Evolutionary conservation across 2,888 invertebrate genomes (phyloP), one percentile per base, ranked within the genome.

Genomic region (Lycocerus yunnanus): DNA sequence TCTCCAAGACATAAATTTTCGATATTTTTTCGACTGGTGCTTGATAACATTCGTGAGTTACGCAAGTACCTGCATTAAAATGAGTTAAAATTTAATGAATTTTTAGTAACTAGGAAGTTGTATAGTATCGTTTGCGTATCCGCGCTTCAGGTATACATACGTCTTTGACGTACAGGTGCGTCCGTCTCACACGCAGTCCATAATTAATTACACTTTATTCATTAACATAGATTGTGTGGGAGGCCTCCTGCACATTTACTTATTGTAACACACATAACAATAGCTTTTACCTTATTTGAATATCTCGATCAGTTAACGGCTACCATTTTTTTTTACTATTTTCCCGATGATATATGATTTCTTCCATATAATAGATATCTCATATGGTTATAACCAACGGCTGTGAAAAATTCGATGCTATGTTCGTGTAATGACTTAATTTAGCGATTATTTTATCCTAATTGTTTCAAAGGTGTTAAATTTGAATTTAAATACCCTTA

Each of bases 211-310:
- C 75, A 60, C 75, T 72, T 68, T 71, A 68, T 75, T 77, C 77
- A 77, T 77, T 77, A 77, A 74, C 77, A 77, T 77, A 77, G 77
- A 71, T 63, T 72, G 75, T 71, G 77, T 77, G 77, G 77, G 75
- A 77, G 77, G 77, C 77, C 73, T 60, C 75, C 77, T 77, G 75
- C 77, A 77, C 77, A 72, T 77, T 77, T 75, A 69, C 77, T 75
- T 73, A 75, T 71, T 75, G 27, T 72, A 68, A 58, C 67, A 61
- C 70, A 73, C 68, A 43, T 43, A 73, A 76, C 76, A 76, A 76
- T 76, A 71, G 76, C 73, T 71, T 70, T 71, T 63, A 68, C 75
- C 73, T 73, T 73, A 77, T 77, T 77, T 75, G 75, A 77, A 77
- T 77, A 75, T 75, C 74, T 73, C 66, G 69, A 74, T 75, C 74